Percentiles rank a stretch among this genome's conserved stretches.
phyloP scores from a whole-genome alignment of 2,888 invertebrate genomes.

The Serrognathus titanus region DNA sequence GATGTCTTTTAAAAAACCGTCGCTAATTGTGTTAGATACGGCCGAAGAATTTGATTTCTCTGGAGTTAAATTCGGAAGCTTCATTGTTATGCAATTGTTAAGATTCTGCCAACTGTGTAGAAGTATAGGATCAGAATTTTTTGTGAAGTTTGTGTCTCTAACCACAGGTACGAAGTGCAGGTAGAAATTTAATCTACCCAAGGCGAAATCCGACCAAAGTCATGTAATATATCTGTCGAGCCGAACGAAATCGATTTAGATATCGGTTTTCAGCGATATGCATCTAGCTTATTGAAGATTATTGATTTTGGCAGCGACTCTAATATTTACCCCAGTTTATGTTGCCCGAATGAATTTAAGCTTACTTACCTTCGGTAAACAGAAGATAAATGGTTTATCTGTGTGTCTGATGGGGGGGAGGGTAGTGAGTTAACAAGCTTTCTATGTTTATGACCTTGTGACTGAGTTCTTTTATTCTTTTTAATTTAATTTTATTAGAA shows the following conservation, averaged over 20 bases:
- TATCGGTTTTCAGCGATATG: slow-evolving; percentile 37
- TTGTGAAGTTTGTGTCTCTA: neutral
- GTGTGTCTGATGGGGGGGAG: too few species aligned
- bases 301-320: slow-evolving; percentile 41
- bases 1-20: too few species aligned
- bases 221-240: slow-evolving; percentile 34
- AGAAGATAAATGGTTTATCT: slow-evolving; percentile 14
- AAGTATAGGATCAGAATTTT: neutral
- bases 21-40: too few species aligned
- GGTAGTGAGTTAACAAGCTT: too few species aligned
- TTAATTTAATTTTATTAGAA: too few species aligned
- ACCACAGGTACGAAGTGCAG: neutral
- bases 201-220: neutral
- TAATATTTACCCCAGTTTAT: slow-evolving; percentile 40
- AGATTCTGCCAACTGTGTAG: too few species aligned
- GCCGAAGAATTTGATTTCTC: too few species aligned
- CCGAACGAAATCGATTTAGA: slow-evolving; percentile 33
- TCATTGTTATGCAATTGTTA: too few species aligned
- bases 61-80: too few species aligned
- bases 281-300: slow-evolving; percentile 36
- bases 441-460: too few species aligned
- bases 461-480: too few species aligned
- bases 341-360: slow-evolving; percentile 39
- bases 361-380: slow-evolving; percentile 34
- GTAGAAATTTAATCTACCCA: neutral